Evolutionary conservation across 1,140 invertebrate genomes (phyloP), one percentile per base, ranked within the genome.

Genomic region (Drepana arcuata): DNA sequence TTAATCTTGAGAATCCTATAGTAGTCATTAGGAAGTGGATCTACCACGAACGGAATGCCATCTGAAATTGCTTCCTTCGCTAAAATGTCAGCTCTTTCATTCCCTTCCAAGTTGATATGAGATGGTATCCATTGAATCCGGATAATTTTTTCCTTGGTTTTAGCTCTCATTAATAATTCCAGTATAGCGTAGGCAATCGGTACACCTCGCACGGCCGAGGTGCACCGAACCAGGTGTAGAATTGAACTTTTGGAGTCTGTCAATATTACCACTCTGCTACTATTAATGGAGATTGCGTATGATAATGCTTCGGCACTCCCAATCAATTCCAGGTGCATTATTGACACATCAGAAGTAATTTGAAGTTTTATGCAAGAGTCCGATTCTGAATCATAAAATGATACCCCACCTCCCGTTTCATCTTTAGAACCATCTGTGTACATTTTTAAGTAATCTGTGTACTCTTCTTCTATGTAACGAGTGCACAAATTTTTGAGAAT

Each of bases 211-310:
- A 14, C n/a, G 7, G 14, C 26, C 32, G 32, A 39, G 40, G 41
- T 24, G 25, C 40, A 39, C 10, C 40, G 46, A 39, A 36, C 35
- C 25, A 49, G 11, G 24, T 49, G 40, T 33, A 39, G 40, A 2
- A 49, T 15, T 2, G 46, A 26, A 10, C 46, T 49, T 16, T 23
- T 39, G 2, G 27, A 34, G 16, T 49, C 40, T 3, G 40, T 23
- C 14, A 49, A 18, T 1, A 49, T 36, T 1, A 43, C 36, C 26
- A 29, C 16, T 7, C 36, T 31, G 9, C 34, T 6, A 14, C 10
- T 7, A 2, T 38, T 2, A 7, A 34, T 6, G 1, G 27, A 35
- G 10, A 6, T 10, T 25, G 16, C 18, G 10, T 49, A 49, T 1
- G 32, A 39, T 6, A 49, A 9, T 2, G 46, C 46, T 11, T 49